Evolutionary conservation across 2,113 vertebrate species (phyloP).

Genomic region (Myocastor coypus): DNA sequence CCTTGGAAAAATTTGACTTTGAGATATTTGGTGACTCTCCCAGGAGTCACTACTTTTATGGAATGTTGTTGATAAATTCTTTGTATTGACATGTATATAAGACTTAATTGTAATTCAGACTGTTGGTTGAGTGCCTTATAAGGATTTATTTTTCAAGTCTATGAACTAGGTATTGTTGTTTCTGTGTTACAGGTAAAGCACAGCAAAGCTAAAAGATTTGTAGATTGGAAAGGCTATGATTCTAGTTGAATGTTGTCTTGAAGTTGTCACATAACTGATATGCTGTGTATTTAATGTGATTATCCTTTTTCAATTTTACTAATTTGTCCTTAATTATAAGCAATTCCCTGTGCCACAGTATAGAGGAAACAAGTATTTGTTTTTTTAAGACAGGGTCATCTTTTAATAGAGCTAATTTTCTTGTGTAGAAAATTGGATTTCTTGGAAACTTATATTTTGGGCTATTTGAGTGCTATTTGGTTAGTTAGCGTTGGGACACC

Average conservation of each 20-base stretch:
- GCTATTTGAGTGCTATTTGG: background rate
- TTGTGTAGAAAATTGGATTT: background rate
- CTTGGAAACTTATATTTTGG: background rate
- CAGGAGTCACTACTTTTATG: background rate
- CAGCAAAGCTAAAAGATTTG: background rate
- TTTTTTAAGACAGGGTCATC: background rate
- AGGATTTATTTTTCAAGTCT: conserved; percentile 9
- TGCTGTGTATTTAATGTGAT: background rate
- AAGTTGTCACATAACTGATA: background rate
- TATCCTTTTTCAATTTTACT: background rate
- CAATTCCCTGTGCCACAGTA: background rate
- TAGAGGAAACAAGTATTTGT: background rate
- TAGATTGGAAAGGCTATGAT: conserved; percentile 13
- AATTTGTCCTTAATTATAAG: background rate
- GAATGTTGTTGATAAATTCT: background rate
- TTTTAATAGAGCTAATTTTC: conserved; percentile 2
- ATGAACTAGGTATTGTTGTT: background rate
- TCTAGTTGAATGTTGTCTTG: background rate
- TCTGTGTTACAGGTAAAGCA: conserved; percentile 11
- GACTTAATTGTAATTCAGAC: background rate
- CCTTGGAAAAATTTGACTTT: background rate
- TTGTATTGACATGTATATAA: background rate
- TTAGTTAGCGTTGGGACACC: background rate
- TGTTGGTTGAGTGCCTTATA: background rate
- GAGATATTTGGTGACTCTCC: background rate